A percentile compares a stretch with the other conserved stretches of the same genome.
These are phyloP conservation scores for Zeuzera pyrina DNA, from an alignment of 2,888 invertebrate genomes.

Conservation along the genomic window DNA sequence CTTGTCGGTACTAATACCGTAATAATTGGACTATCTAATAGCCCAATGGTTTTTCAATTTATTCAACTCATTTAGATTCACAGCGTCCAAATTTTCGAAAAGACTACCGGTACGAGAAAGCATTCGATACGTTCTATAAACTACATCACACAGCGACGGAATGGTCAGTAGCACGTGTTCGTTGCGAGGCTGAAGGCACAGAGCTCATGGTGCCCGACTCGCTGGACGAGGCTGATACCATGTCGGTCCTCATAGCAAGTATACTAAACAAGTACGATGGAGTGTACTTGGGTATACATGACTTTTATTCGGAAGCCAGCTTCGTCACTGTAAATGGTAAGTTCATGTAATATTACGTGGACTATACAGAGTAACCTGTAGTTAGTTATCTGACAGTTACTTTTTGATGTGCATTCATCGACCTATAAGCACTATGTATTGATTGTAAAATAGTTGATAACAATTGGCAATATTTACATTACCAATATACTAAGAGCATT, in stretches of 20 bases:
- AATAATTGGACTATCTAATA: no score
- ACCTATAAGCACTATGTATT: no score
- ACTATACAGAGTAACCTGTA: no score
- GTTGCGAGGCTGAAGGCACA: constrained; percentile 34
- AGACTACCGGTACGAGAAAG: constrained; percentile 36
- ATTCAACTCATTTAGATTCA: constrained; percentile 16
- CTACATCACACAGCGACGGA: constrained; percentile 23
- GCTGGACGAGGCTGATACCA: constrained; percentile 34
- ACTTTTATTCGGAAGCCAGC: constrained; percentile 32
- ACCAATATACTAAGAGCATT: no score
- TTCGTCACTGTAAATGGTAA: constrained; percentile 34
- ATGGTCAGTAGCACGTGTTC: constrained; percentile 29
- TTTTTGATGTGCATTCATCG: no score
- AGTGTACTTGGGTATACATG: constrained; percentile 35
- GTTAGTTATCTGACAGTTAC: no score
- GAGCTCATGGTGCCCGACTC: constrained; percentile 30
- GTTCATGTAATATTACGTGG: no score
- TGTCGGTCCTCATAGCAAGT: constrained; percentile 27
- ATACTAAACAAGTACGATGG: constrained; percentile 27
- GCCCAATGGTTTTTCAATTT: neutral
- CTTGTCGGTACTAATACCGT: no score
- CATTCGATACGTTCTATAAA: constrained; percentile 36
- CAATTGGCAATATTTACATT: no score
- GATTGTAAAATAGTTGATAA: no score
- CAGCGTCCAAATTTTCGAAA: constrained; percentile 30